phyloP scores from a whole-genome alignment of 2,888 invertebrate genomes.

The Gastrophysa polygoni region DNA sequence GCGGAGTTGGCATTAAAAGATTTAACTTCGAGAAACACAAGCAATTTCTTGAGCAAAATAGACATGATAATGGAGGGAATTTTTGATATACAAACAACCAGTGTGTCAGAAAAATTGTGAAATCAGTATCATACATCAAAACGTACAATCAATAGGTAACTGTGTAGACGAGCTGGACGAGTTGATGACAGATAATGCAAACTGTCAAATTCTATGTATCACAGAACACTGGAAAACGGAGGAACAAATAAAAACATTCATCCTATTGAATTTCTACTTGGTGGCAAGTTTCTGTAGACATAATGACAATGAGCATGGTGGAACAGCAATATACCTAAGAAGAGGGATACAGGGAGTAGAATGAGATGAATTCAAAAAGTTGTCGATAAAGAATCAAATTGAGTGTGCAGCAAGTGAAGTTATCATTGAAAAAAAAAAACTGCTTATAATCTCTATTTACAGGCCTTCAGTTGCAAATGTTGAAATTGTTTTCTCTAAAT shows the following conservation, averaged over 20 bases:
- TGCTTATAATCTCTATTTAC: too few species aligned
- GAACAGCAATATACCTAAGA: not conserved
- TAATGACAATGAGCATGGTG: not conserved
- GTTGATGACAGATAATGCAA: not conserved
- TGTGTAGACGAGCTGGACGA: not conserved
- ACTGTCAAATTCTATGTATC: too few species aligned
- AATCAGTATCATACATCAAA: constrained; percentile 2
- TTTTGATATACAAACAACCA: not conserved
- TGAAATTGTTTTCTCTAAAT: not conserved
- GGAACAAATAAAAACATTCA: not conserved
- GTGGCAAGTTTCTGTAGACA: not conserved
- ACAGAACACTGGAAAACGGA: constrained; percentile 6
- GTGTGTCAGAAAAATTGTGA: not conserved
- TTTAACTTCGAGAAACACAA: constrained; percentile 6
- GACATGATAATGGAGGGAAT: not conserved
- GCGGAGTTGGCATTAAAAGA: too few species aligned
- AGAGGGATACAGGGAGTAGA: not conserved
- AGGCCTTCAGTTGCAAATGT: not conserved
- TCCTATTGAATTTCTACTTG: not conserved
- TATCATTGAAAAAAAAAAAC: too few species aligned
- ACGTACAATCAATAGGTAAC: constrained; percentile 4
- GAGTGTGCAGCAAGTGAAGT: too few species aligned
- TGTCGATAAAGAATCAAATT: not conserved
- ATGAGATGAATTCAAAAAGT: not conserved
- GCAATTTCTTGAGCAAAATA: constrained; percentile 2